Evolutionary conservation across 1,140 invertebrate genomes (phyloP), one percentile per base, ranked within the genome.

Genomic region (Atopsyche davidsoni): DNA sequence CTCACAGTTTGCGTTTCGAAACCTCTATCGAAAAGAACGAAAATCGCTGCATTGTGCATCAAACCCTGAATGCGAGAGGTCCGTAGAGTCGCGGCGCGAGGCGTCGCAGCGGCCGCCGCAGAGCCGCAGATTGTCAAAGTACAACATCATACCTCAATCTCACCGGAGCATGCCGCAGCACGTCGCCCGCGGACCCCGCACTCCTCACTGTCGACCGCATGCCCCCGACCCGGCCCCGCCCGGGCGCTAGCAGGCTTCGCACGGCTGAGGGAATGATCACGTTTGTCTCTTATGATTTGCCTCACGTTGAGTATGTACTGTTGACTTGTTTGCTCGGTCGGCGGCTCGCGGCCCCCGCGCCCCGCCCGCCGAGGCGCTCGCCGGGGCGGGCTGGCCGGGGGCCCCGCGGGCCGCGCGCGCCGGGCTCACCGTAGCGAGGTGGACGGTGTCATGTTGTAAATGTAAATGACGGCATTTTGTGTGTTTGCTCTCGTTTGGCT

Each of bases 401-500:
- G 22, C 18, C 19, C 6, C 13, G 17, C 4, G 9, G 4, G n/a
- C 9, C 10, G 17, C 18, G 34, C n/a, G n/a, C n/a, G n/a, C n/a
- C n/a, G n/a, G n/a, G n/a, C n/a, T n/a, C n/a, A n/a, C n/a, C n/a
- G 34, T 53, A 35, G 51, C 51, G 51, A 53, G 44, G 45, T 48
- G 51, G 51, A 53, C 51, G 51, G 51, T 53, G 51, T 53, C 44
- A 53, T 53, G 51, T 53, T 53, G 51, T 50, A 51, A 53, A 57
- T 57, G 72, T 74, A 72, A 75, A 73, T 75, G 72, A 75, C 72
- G 72, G 70, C 69, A 67, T 73, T 75, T 73, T 75, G 69, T 72
- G 67, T 74, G 69, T 74, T 75, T 73, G 70, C 70, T 57, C 54
- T 56, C 49, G 54, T 72, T 73, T 73, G 70, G 70, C 69, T 75